Evolutionary conservation across 2,113 vertebrate genomes (phyloP).

Genomic region (Desmodus rotundus): DNA sequence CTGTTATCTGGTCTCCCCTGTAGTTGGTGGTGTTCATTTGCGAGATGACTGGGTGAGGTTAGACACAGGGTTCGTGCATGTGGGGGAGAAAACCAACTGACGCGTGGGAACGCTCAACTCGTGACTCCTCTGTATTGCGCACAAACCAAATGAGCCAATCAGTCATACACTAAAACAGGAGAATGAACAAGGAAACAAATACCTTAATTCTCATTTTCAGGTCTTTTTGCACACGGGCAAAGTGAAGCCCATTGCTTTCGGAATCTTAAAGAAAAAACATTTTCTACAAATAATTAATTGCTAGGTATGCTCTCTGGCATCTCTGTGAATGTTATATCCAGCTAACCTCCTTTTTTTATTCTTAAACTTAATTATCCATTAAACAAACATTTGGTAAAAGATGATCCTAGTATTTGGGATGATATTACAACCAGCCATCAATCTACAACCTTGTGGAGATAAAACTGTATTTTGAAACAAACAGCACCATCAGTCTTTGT

Average conservation of each 20-base stretch:
- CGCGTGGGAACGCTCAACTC: background rate
- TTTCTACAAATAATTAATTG: background rate
- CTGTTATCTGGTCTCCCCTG: background rate
- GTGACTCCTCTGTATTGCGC: background rate
- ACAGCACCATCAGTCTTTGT: background rate
- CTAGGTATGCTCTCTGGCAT: background rate
- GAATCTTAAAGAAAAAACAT: background rate
- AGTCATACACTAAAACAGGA: background rate
- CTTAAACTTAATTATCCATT: constrained; percentile 14
- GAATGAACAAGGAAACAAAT: background rate
- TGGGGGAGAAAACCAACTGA: background rate
- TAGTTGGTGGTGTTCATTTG: background rate
- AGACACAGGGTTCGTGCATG: background rate
- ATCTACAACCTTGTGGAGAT: background rate
- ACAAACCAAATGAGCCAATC: background rate
- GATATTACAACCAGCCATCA: background rate
- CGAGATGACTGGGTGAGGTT: background rate
- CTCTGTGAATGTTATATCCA: background rate
- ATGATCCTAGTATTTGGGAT: background rate
- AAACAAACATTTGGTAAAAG: background rate
- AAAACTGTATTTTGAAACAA: constrained; percentile 33
- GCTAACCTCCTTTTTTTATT: background rate
- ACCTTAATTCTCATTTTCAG: background rate
- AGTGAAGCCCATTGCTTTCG: background rate
- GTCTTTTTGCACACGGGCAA: background rate